phyloP scores from a whole-genome alignment of 2,888 invertebrate genomes.

The Aphidoletes aphidimyza region DNA sequence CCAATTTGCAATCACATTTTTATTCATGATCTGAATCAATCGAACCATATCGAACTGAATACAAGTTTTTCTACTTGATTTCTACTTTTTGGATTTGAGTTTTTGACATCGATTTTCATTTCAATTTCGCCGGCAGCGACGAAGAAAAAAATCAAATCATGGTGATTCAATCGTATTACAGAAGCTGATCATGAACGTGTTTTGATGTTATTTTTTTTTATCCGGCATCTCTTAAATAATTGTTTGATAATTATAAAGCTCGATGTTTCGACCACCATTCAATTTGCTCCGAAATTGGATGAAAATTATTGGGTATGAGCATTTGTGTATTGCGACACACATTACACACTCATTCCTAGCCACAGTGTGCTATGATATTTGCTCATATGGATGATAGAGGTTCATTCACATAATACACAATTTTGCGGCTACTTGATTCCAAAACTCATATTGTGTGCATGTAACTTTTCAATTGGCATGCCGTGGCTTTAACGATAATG shows the following conservation, averaged over 20 bases:
- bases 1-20: background rate
- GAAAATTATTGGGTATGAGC: conserved; percentile 30
- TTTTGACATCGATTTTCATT: background rate
- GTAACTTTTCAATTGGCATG: too few species aligned
- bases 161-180: conserved; percentile 40
- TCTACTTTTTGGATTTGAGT: background rate
- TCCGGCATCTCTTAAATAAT: conserved; percentile 16
- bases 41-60: conserved; percentile 27
- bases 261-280: background rate
- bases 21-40: background rate
- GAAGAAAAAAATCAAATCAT: background rate
- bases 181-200: background rate
- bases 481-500: too few species aligned
- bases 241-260: conserved; percentile 16
- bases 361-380: too few species aligned
- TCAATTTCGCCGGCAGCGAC: background rate
- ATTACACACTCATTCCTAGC: background rate
- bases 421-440: too few species aligned
- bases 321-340: conserved; percentile 20
- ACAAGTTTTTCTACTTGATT: background rate
- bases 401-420: background rate
- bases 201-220: background rate
- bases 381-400: too few species aligned
- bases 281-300: background rate
- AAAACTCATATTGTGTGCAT: background rate